Conservation (phyloP, 92 coral and sea anemone genomes). For the Bergia puertoricense region DNA sequence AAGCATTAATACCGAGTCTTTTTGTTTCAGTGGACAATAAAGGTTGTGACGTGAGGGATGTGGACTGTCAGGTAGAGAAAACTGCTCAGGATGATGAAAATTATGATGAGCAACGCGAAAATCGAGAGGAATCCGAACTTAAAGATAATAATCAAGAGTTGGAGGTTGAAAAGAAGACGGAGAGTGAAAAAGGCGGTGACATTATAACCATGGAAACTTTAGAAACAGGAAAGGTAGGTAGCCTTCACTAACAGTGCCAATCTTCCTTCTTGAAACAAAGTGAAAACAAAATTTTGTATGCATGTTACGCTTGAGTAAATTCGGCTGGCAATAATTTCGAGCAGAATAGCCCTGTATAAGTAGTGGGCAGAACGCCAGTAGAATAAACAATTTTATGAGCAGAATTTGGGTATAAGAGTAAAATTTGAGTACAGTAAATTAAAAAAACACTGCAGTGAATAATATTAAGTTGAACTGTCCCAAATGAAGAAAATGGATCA, state of each 20-base stretch:
- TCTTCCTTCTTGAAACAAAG: too few species aligned
- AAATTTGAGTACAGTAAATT: too few species aligned
- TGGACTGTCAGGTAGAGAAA: slow-evolving; percentile 25
- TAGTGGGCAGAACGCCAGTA: too few species aligned
- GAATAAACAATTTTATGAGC: too few species aligned
- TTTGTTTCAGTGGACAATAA: slow-evolving; percentile 20
- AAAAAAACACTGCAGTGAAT: too few species aligned
- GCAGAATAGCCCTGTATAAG: too few species aligned
- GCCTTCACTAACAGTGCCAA: background rate
- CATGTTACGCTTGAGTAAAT: too few species aligned
- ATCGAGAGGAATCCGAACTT: background rate
- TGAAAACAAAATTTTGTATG: background rate
- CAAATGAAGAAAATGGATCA: too few species aligned
- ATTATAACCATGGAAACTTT: slow-evolving; percentile 74
- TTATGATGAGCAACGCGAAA: background rate
- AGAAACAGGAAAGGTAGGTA: slow-evolving; percentile 79
- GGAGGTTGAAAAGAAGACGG: slow-evolving; percentile 33
- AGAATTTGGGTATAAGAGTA: too few species aligned
- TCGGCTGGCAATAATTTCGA: too few species aligned
- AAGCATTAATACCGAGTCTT: background rate
- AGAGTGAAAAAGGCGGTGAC: slow-evolving; percentile 39
- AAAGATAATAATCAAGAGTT: background rate
- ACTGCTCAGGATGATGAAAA: background rate
- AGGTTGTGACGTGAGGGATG: slow-evolving; percentile 23
- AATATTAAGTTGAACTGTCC: too few species aligned